Evolutionary conservation across 2,888 invertebrate species (phyloP), one percentile per base, ranked within the genome.

Genomic region (Drosophila hamatofila): DNA sequence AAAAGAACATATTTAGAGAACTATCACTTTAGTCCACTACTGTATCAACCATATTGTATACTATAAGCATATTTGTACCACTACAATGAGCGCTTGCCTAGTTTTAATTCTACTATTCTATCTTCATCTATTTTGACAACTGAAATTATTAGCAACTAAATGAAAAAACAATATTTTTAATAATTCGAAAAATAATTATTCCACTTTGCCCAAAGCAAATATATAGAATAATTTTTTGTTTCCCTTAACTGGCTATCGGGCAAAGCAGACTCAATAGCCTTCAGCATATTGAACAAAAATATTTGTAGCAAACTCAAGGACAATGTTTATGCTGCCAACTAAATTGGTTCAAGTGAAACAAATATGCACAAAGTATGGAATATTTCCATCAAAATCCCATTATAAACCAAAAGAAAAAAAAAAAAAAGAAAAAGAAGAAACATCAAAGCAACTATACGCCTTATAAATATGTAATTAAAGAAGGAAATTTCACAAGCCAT

Each of bases 401-500:
- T 33, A 42, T 5, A 2, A 3, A 16, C 16, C 14, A 51, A 37
- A 58, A 30, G 6, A 6, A 11, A 1, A 33, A 35, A 14, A 37
- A n/a, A 37, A 37, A n/a, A 37, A 3, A 16, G 6, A 37, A 33
- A 2, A 27, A 55, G n/a, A 42, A 42, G 41, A 46, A 16, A 37
- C 46, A 65, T 41, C 44, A 62, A 69, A 55, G 51, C 60, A 57
- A 56, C 68, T 65, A 60, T 56, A 37, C 55, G 44, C 46, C 42
- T 39, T 58, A 51, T 44, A 65, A 68, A 68, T 71, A 51, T 54
- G 63, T 39, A 62, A 69, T 62, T 52, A 69, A 66, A 68, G 44
- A 51, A 39, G 54, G 57, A 83, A 75, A 84, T 84, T 82, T 84
- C 82, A 86, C 87, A 84, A 83, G 68, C 76, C 72, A 80, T 84